Evolutionary conservation across 2,113 vertebrate genomes (phyloP).

Genomic region (Chinchilla lanigera): DNA sequence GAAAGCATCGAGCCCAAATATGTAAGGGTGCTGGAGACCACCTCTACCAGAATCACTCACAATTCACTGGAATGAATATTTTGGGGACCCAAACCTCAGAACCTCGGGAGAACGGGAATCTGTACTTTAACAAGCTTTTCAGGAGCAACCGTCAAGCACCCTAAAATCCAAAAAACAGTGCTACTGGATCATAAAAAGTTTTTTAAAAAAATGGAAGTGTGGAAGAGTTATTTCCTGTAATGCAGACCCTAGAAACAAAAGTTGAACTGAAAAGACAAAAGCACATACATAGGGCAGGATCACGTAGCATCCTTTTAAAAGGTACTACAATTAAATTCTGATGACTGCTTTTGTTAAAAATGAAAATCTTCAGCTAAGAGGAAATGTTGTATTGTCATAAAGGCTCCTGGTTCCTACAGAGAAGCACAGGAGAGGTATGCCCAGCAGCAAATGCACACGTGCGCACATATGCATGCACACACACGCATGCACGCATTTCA

Average conservation of each 20-base stretch:
- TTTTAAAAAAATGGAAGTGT: background rate
- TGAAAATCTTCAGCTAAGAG: background rate
- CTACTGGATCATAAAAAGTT: background rate
- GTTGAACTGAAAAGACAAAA: background rate
- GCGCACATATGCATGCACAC: background rate
- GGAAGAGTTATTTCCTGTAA: background rate
- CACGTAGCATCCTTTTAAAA: background rate
- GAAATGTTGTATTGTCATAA: background rate
- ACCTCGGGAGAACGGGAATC: background rate
- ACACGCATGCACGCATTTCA: background rate
- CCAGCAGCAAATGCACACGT: background rate
- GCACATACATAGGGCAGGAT: background rate
- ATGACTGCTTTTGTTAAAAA: background rate
- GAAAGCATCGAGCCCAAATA: background rate
- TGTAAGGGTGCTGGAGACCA: background rate
- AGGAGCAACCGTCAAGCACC: background rate
- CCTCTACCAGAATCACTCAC: background rate
- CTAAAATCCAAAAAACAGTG: background rate
- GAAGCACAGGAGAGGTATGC: rapidly evolving
- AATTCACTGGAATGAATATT: background rate
- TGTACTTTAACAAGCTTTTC: background rate
- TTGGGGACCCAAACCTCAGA: background rate
- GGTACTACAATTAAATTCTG: background rate
- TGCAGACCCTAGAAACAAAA: background rate
- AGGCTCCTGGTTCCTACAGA: background rate